Evolutionary conservation across 2,797 vertebrate species (phyloP).

Genomic region (Echeneis naucrates): DNA sequence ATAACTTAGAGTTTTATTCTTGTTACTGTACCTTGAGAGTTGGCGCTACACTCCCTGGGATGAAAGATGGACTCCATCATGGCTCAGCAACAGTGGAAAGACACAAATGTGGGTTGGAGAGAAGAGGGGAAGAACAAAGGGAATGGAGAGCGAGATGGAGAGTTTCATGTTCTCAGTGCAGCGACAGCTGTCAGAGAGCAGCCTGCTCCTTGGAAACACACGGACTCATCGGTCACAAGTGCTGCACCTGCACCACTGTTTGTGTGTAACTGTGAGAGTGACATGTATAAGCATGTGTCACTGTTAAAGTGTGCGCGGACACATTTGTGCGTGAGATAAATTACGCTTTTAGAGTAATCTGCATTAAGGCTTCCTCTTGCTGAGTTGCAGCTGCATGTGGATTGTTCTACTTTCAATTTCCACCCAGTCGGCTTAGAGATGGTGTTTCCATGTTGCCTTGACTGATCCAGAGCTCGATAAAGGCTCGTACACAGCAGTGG

Average conservation of each 20-base stretch:
- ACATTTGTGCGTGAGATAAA: conserved; percentile 44
- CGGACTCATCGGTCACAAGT: conserved; percentile 72
- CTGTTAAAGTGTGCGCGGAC: conserved; percentile 35
- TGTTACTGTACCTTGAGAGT: conserved; percentile 67
- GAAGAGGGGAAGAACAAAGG: conserved; percentile 48
- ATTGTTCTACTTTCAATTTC: conserved; percentile 51
- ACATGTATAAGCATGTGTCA: conserved; percentile 26
- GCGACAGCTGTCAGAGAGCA: conserved; percentile 73
- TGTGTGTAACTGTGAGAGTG: conserved; percentile 39
- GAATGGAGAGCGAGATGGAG: conserved; percentile 39
- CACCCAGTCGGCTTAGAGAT: conserved; percentile 18
- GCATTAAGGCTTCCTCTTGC: conserved; percentile 64
- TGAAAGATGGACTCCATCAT: conserved; percentile 67
- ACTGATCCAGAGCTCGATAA: conserved; percentile 46
- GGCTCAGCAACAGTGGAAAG: conserved; percentile 45
- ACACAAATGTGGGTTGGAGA: conserved; percentile 38
- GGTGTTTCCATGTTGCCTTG: conserved; percentile 38
- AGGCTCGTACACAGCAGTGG: conserved; percentile 12
- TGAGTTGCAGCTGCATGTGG: conserved; percentile 46
- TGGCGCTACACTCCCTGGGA: conserved; percentile 56
- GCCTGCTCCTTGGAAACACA: conserved; percentile 65
- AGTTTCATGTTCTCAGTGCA: conserved; percentile 59
- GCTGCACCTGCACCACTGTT: conserved; percentile 68
- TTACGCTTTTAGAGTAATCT: conserved; percentile 41
- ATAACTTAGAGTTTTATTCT: conserved; percentile 66